Evolutionary conservation across 2,888 invertebrate species (phyloP).

Genomic region (Pomacea canaliculata): DNA sequence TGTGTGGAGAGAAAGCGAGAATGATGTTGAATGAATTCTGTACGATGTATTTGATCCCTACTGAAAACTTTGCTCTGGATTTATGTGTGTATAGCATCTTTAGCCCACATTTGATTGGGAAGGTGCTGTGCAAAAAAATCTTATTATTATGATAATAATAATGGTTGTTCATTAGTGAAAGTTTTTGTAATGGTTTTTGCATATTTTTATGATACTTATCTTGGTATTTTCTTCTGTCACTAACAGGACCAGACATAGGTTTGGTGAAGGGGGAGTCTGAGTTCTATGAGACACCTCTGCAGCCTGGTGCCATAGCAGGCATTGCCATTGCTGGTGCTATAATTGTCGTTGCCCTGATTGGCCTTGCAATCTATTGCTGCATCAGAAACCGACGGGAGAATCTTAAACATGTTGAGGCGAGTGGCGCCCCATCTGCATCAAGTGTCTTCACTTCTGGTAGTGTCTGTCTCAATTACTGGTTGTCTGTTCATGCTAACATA

Average conservation of each 20-base stretch:
- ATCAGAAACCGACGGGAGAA: slow-evolving; percentile 17
- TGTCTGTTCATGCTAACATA: no score
- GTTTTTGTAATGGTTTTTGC: no score
- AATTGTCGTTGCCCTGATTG: slow-evolving; percentile 27
- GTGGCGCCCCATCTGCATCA: slow-evolving; percentile 5
- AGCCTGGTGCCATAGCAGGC: slow-evolving; percentile 30
- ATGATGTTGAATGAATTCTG: no score
- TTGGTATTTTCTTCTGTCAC: background rate
- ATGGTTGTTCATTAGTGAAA: no score
- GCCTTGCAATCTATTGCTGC: slow-evolving; percentile 31
- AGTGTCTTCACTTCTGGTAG: slow-evolving; percentile 34
- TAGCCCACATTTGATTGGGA: no score
- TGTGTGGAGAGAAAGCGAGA: no score
- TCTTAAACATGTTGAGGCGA: slow-evolving; percentile 11
- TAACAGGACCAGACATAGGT: slow-evolving; percentile 20
- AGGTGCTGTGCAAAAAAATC: no score
- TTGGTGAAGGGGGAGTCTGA: slow-evolving; percentile 10
- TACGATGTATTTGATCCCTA: no score
- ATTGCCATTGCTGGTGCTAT: slow-evolving; percentile 32
- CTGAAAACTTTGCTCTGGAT: no score
- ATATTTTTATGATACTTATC: background rate
- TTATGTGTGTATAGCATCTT: no score
- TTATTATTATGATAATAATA: no score
- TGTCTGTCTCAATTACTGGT: slow-evolving; percentile 5
- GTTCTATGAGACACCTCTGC: slow-evolving; percentile 10